Percentiles rank a stretch among this genome's conserved stretches.
Evolutionary conservation across 2,888 invertebrate genomes (phyloP).

Genomic region (Odontomyia ornata): DNA sequence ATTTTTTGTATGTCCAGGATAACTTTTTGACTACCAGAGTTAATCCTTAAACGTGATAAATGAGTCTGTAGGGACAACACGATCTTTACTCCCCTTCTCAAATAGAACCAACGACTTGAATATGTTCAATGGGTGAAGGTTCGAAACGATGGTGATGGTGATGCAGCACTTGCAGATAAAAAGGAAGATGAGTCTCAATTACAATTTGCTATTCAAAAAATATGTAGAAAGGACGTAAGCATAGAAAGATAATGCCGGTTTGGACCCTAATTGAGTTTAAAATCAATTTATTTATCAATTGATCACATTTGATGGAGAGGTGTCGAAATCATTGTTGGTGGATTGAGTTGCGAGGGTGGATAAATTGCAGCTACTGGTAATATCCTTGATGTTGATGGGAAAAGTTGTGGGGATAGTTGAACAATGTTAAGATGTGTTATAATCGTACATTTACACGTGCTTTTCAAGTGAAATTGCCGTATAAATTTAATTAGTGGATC

Average conservation of each 20-base stretch:
- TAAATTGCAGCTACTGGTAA: neutral
- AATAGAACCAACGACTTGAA: conserved; percentile 50
- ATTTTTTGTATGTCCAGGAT: conserved; percentile 26
- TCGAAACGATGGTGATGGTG: too few relatives aligned
- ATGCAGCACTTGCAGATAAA: neutral
- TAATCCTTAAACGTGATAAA: conserved; percentile 60
- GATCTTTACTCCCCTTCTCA: conserved; percentile 36
- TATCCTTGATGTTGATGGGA: too few relatives aligned
- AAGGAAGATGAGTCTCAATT: conserved; percentile 43
- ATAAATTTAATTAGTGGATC: conserved; percentile 63
- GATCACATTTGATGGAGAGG: conserved; percentile 37
- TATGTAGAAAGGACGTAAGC: neutral
- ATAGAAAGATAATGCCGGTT: conserved; percentile 31
- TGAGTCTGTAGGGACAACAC: conserved; percentile 61
- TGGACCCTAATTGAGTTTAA: conserved; percentile 63
- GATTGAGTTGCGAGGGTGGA: conserved; percentile 12
- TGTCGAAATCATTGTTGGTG: conserved; percentile 29
- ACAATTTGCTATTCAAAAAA: conserved; percentile 27
- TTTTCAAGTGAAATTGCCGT: conserved; percentile 60
- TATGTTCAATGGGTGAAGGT: conserved; percentile 25
- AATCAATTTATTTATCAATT: conserved; percentile 61
- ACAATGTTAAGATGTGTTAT: conserved; percentile 41
- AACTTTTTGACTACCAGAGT: conserved; percentile 48
- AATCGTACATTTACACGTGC: conserved; percentile 14
- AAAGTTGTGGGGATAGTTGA: neutral